phyloP scores from a whole-genome alignment of 2,888 invertebrate species.

The Rhagonycha lutea region DNA sequence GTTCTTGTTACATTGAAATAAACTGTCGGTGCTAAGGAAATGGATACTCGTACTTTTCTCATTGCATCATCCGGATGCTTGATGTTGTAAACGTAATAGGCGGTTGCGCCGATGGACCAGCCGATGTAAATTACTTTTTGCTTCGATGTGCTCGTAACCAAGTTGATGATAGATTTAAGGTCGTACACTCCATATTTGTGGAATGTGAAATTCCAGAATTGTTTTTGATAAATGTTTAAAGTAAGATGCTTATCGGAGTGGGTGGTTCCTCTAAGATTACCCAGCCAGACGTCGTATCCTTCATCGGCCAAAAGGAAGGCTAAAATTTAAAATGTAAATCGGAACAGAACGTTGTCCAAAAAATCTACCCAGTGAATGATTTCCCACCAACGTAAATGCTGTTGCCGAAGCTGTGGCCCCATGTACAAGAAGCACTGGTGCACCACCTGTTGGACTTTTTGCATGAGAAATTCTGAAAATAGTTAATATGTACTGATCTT shows the following conservation, averaged over 20 bases:
- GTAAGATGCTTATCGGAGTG: background rate
- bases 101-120: constrained; percentile 82
- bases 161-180: constrained; percentile 28
- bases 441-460: background rate
- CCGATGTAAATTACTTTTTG: constrained; percentile 69
- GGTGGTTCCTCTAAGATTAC: constrained; percentile 41
- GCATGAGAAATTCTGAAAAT: background rate
- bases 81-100: constrained; percentile 68
- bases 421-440: constrained; percentile 33
- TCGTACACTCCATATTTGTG: constrained; percentile 16
- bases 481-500: background rate
- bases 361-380: constrained; percentile 48
- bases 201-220: constrained; percentile 20
- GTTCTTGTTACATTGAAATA: background rate
- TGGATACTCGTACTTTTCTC: constrained; percentile 63
- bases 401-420: constrained; percentile 47
- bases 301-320: constrained; percentile 55
- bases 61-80: constrained; percentile 68
- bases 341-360: constrained; percentile 36
- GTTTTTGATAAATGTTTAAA: background rate
- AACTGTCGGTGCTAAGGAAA: constrained; percentile 52
- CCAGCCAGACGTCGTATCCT: constrained; percentile 59
- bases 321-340: constrained; percentile 32
- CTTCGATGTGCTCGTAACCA: constrained; percentile 23
- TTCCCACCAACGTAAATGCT: constrained; percentile 45